Evolutionary conservation across 2,113 vertebrate genomes (phyloP).

Genomic region (Vombatus ursinus): DNA sequence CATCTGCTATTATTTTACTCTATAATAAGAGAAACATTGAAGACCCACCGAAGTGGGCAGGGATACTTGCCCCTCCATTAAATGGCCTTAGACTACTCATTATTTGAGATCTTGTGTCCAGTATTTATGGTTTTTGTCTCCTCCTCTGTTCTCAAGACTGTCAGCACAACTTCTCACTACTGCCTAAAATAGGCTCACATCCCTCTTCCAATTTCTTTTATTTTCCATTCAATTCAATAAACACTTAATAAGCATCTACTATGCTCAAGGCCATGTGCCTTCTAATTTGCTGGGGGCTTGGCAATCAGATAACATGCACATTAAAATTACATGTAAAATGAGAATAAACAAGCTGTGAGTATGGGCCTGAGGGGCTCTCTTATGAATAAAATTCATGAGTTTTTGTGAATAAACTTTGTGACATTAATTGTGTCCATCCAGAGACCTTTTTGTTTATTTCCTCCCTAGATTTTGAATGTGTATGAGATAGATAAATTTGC

Average conservation of each 20-base stretch:
- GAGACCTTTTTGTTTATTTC: neutral
- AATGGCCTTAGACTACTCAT: neutral
- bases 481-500: neutral
- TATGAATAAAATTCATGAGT: neutral
- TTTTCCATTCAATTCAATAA: neutral
- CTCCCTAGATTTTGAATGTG: neutral
- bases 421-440: neutral
- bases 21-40: neutral
- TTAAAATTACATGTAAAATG: neutral
- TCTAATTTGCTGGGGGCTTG: neutral
- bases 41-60: neutral
- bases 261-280: neutral
- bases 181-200: neutral
- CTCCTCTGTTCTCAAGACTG: neutral
- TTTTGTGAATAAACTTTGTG: neutral
- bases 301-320: neutral
- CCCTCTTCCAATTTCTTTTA: neutral
- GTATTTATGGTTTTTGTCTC: conserved; percentile 3
- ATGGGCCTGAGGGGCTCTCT: neutral
- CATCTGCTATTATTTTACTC: neutral
- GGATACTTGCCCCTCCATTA: neutral
- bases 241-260: neutral
- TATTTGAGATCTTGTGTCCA: neutral
- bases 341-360: neutral
- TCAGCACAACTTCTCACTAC: neutral